phyloP scores from a whole-genome alignment of 2,797 vertebrate genomes.

The Rhyacichthys aspro region DNA sequence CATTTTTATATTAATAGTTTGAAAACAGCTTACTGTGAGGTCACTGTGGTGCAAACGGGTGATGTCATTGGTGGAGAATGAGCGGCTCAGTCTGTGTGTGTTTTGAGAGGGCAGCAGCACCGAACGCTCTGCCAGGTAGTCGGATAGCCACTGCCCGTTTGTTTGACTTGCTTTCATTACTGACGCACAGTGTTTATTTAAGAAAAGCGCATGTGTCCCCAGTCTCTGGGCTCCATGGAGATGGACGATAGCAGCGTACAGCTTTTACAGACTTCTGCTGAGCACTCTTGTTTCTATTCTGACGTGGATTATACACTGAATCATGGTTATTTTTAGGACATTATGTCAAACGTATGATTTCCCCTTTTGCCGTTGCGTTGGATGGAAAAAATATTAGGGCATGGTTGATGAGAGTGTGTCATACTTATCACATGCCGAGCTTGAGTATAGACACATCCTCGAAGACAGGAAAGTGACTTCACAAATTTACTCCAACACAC shows the following conservation, averaged over 20 bases:
- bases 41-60: constrained; percentile 29
- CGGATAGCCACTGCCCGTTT: constrained; percentile 54
- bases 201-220: constrained; percentile 31
- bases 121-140: constrained; percentile 58
- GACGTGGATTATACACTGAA: constrained; percentile 3
- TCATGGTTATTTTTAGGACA: constrained; percentile 41
- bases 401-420: constrained; percentile 23
- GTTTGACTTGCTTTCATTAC: constrained; percentile 72
- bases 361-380: not conserved
- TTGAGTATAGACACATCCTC: constrained; percentile 24
- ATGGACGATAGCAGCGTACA: constrained; percentile 38
- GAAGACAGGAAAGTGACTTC: constrained; percentile 37
- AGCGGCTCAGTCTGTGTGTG: constrained; percentile 59
- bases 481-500: constrained; percentile 32
- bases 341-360: constrained; percentile 19
- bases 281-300: constrained; percentile 34
- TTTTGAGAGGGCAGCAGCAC: constrained; percentile 61
- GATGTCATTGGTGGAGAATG: constrained; percentile 76
- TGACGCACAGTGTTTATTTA: constrained; percentile 68
- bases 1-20: not conserved
- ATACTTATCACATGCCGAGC: constrained; percentile 32
- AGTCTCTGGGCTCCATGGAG: constrained; percentile 18
- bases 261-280: constrained; percentile 23
- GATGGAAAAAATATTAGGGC: constrained; percentile 16
- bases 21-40: not conserved